Percentiles rank a stretch among this genome's conserved stretches.
These are phyloP conservation scores for Nasonia longicornis DNA, from an alignment of 1,140 invertebrate genomes.

Conservation along the genomic window DNA sequence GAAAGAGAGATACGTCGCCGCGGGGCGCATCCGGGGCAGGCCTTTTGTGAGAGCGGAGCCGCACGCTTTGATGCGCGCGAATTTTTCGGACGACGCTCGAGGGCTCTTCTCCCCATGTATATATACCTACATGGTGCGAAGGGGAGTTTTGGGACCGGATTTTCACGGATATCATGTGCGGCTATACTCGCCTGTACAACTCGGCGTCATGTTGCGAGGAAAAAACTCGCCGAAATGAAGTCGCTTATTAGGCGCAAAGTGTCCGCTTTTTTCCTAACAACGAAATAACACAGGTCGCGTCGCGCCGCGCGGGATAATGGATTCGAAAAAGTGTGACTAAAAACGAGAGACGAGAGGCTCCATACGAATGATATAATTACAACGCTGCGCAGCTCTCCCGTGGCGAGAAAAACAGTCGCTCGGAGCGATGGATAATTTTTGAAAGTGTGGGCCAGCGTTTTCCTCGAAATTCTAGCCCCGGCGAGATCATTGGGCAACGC, in stretches of 20 bases:
- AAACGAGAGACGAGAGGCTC: no score
- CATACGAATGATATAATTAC: no score
- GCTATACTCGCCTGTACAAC: no score
- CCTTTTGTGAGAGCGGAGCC: not conserved
- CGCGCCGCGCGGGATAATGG: no score
- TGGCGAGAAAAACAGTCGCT: not conserved
- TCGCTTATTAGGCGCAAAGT: not conserved
- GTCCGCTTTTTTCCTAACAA: not conserved
- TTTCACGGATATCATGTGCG: not conserved
- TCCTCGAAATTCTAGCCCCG: not conserved
- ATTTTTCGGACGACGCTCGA: not conserved
- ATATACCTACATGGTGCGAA: no score
- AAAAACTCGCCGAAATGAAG: not conserved
- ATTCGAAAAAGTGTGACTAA: no score
- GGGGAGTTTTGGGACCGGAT: not conserved
- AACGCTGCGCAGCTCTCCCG: not conserved
- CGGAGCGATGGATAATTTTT: not conserved
- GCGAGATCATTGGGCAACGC: not conserved
- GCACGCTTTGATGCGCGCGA: not conserved
- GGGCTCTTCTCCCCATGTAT: no score
- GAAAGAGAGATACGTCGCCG: not conserved
- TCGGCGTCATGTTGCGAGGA: no score
- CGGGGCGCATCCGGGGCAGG: not conserved
- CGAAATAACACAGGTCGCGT: not conserved
- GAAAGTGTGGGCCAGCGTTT: not conserved